A percentile compares a stretch with the other conserved stretches of the same genome.
Evolutionary conservation across 2,888 invertebrate genomes (phyloP).

Genomic region (Netelia virgata): DNA sequence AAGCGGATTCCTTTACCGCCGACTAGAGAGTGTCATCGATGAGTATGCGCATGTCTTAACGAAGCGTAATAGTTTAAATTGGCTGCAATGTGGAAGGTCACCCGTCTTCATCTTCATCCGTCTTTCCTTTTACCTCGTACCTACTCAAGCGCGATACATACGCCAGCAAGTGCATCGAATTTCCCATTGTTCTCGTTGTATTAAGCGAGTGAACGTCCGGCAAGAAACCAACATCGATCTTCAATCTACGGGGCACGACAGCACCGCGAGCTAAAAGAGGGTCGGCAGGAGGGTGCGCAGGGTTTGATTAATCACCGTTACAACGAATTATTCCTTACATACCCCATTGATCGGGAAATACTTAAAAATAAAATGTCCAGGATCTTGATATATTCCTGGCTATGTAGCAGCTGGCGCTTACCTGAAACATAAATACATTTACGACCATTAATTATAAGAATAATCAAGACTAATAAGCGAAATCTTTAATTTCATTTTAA

Average conservation of each 20-base stretch:
- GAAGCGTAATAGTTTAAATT: conserved; percentile 66
- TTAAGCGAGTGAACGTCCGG: conserved; percentile 47
- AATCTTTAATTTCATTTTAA: neutral
- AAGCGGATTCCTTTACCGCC: conserved; percentile 6
- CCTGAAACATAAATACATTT: conserved; percentile 24
- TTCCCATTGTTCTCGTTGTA: conserved; percentile 44
- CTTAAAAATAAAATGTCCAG: too few species aligned
- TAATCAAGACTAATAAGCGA: neutral
- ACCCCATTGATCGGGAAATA: too few species aligned
- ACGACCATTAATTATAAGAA: neutral
- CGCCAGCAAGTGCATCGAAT: conserved; percentile 9
- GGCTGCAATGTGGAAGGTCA: conserved; percentile 65
- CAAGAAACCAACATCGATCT: conserved; percentile 58
- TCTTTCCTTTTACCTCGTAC: conserved; percentile 5
- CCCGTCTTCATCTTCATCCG: conserved; percentile 47
- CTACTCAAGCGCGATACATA: conserved; percentile 25
- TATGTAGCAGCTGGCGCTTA: neutral
- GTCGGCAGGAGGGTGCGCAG: neutral
- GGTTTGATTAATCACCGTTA: too few species aligned
- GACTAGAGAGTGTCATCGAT: conserved; percentile 46
- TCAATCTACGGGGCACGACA: conserved; percentile 20
- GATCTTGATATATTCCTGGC: too few species aligned
- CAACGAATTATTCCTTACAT: neutral
- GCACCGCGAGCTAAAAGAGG: neutral
- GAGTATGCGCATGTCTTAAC: conserved; percentile 50